Conservation (phyloP, 2,797 vertebrate species). For the Dipus sagitta region DNA sequence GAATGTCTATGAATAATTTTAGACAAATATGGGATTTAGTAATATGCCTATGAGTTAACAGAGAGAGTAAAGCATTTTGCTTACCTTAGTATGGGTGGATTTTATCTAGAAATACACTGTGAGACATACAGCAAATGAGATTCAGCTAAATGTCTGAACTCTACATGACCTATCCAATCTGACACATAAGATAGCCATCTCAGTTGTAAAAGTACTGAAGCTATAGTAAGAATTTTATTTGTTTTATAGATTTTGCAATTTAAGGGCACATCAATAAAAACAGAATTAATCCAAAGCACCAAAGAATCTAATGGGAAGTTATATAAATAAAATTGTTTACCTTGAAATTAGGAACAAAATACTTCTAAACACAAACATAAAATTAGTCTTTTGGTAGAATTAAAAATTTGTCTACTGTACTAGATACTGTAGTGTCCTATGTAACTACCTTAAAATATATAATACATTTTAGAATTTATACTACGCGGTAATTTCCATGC, state of each 20-base stretch:
- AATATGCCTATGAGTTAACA: background rate
- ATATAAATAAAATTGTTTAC: background rate
- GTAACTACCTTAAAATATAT: background rate
- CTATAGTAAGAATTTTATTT: background rate
- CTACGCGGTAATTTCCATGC: background rate
- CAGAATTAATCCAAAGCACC: background rate
- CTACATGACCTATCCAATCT: background rate
- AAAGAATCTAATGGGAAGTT: background rate
- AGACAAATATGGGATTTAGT: background rate
- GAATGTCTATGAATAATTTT: conserved; percentile 3
- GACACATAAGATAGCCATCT: background rate
- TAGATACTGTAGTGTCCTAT: background rate
- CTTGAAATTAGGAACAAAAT: conserved; percentile 42
- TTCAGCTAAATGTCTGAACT: background rate
- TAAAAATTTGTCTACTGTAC: background rate
- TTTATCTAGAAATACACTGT: background rate
- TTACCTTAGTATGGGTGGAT: background rate
- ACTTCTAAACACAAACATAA: conserved; percentile 25
- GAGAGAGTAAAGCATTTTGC: background rate
- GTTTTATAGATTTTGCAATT: background rate
- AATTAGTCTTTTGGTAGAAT: background rate
- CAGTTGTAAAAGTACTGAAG: background rate
- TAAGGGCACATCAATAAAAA: background rate
- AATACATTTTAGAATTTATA: conserved; percentile 13
- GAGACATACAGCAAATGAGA: background rate